Conservation (phyloP, 2,888 invertebrate species). For the Ypsolopha scabrella region DNA sequence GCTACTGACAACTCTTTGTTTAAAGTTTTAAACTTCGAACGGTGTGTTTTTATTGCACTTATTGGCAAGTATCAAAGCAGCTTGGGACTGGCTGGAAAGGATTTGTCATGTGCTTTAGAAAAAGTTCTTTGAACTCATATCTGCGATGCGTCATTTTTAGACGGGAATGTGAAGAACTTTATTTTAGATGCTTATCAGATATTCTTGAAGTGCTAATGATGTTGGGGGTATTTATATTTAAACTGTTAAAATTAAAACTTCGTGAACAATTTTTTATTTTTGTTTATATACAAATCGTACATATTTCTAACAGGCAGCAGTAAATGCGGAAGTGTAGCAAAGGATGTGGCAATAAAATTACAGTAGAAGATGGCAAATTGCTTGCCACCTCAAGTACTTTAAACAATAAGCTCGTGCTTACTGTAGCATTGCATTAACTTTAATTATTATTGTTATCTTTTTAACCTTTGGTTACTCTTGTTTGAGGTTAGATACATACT, state of each 20-base stretch:
- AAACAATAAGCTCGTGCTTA: not conserved
- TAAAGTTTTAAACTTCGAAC: constrained; percentile 46
- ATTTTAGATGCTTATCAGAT: no score
- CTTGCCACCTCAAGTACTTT: not conserved
- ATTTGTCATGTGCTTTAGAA: constrained; percentile 22
- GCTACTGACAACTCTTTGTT: constrained; percentile 52
- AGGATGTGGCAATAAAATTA: not conserved
- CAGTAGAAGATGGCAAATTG: not conserved
- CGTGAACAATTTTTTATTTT: no score
- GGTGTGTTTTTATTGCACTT: constrained; percentile 38
- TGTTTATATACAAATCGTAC: no score
- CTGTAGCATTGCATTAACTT: not conserved
- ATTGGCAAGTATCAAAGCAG: constrained; percentile 14
- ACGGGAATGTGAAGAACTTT: constrained; percentile 14
- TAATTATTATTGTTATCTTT: not conserved
- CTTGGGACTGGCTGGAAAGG: not conserved
- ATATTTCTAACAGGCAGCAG: not conserved
- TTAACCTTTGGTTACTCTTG: no score
- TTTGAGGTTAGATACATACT: no score
- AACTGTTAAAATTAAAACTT: no score
- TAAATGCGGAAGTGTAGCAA: not conserved
- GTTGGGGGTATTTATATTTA: no score
- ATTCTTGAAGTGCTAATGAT: no score
- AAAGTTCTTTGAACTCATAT: constrained; percentile 39
- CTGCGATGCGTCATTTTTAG: constrained; percentile 4